Evolutionary conservation across 2,113 vertebrate genomes (phyloP), one percentile per base, ranked within the genome.

Genomic region (Loxodonta africana): DNA sequence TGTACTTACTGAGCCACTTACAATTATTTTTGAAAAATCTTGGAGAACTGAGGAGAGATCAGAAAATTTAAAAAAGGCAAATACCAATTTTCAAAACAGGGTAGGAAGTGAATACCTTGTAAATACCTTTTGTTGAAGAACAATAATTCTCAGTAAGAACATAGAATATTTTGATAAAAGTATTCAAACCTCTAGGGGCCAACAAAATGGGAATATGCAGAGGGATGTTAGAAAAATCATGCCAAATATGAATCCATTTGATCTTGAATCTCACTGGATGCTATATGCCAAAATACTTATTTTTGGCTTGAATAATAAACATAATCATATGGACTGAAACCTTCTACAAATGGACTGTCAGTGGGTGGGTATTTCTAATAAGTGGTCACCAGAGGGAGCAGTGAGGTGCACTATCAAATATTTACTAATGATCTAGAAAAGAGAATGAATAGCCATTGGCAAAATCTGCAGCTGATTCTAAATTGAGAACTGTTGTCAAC

Each of bases 11-110:
- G 93, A 95, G 83, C 20, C 95, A 95, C 92, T 98, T 94, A 97
- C 85, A 97, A 97, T 97, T 95, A 97, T 94, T 96, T 97, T 93
- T 96, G 78, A 96, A 97, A 97, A 97, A 96, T 96, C 97, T 94
- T 97, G 95, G 83, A 97, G 95, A 96, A 98, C 91, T 97, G 91
- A 97, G 97, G 95, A 97, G 96, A 97, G 95, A 97, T 97, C 95
- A 97, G 95, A 97, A 97, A 96, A 97, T 90, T 92, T 97, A 53
- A 96, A 97, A 97, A 91, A 84, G 82, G 96, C 93, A 96, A 96
- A 97, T 86, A 97, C 93, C 89, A 96, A 92, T 85, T 96, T 97
- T 94, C 78, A 92, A 93, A 96, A 91, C 62, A 95, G 48, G 86
- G 12, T 51, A 96, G 93, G 80, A 94, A 94, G 74, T 87, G 89